These are phyloP conservation scores for Pollimyrus isidori DNA, from an alignment of 2,113 vertebrate species.

Conservation along the genomic window DNA sequence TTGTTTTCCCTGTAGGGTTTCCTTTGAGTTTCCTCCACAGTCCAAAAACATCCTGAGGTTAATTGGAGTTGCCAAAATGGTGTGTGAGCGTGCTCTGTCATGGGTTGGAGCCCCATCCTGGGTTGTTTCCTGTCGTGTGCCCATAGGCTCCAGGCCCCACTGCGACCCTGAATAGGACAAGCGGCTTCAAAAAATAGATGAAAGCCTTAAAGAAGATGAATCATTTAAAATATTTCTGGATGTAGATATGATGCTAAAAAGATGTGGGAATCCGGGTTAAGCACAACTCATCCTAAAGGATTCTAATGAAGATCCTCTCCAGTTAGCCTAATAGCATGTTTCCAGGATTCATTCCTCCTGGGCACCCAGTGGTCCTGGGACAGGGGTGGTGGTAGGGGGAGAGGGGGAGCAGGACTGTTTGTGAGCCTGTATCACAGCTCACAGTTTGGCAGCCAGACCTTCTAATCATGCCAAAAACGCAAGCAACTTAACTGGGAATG, in stretches of 20 bases:
- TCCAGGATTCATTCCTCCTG: background rate
- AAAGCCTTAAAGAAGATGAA: background rate
- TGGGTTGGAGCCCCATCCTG: too few relatives aligned
- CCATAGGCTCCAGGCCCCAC: too few relatives aligned
- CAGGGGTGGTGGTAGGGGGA: too few relatives aligned
- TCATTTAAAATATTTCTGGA: background rate
- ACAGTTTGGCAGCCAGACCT: background rate
- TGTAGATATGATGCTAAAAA: background rate
- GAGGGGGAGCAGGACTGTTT: background rate
- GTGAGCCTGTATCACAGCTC: background rate
- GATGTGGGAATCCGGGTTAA: background rate
- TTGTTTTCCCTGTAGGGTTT: too few relatives aligned
- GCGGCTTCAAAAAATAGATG: too few relatives aligned
- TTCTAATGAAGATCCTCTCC: background rate
- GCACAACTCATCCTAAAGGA: background rate
- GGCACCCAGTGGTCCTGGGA: background rate
- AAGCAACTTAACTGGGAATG: background rate
- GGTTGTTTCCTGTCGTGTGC: too few relatives aligned
- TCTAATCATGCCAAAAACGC: background rate
- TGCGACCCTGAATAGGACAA: too few relatives aligned
- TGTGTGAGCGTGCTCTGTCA: too few relatives aligned
- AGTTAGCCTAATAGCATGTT: background rate
- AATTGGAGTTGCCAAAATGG: too few relatives aligned
- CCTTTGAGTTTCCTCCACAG: too few relatives aligned
- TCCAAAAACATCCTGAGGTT: too few relatives aligned